Evolutionary conservation across 2,888 invertebrate species (phyloP), one percentile per base, ranked within the genome.

Genomic region (Brassicogethes aeneus): DNA sequence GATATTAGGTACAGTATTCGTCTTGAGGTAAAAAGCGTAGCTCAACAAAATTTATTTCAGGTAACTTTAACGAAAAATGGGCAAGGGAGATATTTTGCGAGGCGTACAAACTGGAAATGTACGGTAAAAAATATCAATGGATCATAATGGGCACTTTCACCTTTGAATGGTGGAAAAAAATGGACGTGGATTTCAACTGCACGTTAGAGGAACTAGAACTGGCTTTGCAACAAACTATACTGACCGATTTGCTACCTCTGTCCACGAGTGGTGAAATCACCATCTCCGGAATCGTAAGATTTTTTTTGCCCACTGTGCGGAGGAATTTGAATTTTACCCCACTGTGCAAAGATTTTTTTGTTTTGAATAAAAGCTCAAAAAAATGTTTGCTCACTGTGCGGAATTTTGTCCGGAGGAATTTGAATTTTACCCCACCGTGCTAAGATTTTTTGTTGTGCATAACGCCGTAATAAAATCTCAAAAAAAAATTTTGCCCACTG

Each of bases 51-150:
- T 7, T 7, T 32, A 12, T 14, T 38, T 38, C 45, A 59, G 94
- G 94, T 2, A 96, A 96, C 69, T 95, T 97, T 68, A 92, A 94
- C 68, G 92, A 93, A 63, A 81, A 82, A 37, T 93, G 93, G 87
- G 95, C 96, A 0, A 72, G 90, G 40, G 78, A 80, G 56, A 86
- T 90, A 47, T 91, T 91, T 64, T 92, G 91, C 64, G 88, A 90
- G 62, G 91, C 90, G 37, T 84, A 82, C 66, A 85, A 85, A 52
- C 68, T 86, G 49, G 85, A 85, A 47, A 86, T 95, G 85, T 91
- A 79, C 64, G 95, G 95, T 0, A 75, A 89, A 3, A 86, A 91
- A 43, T 94, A 93, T 71, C 93, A 95, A 53, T 95, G 95, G 95
- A 77, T 96, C 1, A 84, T 96, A 16, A 85, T 91, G 71, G 93